These are phyloP conservation scores for Spodoptera littoralis DNA, from an alignment of 2,888 invertebrate species.

Conservation along the genomic window DNA sequence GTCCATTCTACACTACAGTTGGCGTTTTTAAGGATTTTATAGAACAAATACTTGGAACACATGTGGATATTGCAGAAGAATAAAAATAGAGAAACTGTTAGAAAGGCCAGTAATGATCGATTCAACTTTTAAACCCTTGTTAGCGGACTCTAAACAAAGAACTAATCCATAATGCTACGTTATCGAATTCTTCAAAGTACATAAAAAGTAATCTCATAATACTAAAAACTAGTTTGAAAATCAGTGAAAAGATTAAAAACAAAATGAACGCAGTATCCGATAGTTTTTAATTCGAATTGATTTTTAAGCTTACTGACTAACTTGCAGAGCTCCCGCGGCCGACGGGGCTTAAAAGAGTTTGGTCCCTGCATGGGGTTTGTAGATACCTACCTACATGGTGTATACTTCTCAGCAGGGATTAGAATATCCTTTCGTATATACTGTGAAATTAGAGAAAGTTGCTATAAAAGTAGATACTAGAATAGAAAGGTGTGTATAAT, in stretches of 20 bases:
- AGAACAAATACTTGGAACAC: background rate
- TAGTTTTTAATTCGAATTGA: conserved; percentile 41
- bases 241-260: background rate
- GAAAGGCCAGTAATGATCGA: too few relatives aligned
- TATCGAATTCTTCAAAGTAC: background rate
- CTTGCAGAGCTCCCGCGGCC: conserved; percentile 1
- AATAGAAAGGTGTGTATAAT: too few relatives aligned
- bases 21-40: background rate
- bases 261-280: conserved; percentile 8
- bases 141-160: background rate
- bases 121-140: too few relatives aligned
- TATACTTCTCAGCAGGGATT: too few relatives aligned
- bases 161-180: background rate
- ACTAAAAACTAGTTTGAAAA: background rate
- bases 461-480: too few relatives aligned
- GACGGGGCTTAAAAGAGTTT: conserved; percentile 24
- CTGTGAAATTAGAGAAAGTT: too few relatives aligned
- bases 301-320: conserved; percentile 30
- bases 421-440: too few relatives aligned
- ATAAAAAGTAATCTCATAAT: background rate
- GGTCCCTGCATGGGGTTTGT: background rate
- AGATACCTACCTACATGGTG: background rate
- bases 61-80: background rate
- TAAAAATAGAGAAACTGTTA: too few relatives aligned
- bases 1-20: conserved; percentile 6